A percentile compares a stretch with the other conserved stretches of the same genome.
Conservation (phyloP, 2,113 vertebrate species). For the Dromaius novaehollandiae region DNA sequence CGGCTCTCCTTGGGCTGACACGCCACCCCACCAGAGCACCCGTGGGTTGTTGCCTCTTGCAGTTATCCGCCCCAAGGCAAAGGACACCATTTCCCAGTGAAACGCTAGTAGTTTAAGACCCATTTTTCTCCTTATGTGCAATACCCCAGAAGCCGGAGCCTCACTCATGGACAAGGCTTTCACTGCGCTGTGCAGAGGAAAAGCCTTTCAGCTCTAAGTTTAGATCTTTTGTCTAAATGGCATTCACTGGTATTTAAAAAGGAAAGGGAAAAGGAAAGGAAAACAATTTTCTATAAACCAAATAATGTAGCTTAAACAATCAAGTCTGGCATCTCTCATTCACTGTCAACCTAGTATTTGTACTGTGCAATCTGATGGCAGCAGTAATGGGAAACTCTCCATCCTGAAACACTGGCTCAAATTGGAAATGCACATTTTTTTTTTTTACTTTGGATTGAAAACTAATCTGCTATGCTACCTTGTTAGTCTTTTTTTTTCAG, state of each 20-base stretch:
- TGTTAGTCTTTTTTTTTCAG: neutral
- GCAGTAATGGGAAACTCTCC: slow-evolving; percentile 13
- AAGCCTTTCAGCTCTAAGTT: neutral
- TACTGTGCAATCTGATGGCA: neutral
- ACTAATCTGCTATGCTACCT: neutral
- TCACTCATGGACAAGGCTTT: accelerated
- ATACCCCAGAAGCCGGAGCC: neutral
- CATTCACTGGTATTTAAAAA: neutral
- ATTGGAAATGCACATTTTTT: slow-evolving; percentile 11
- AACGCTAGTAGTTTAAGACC: neutral
- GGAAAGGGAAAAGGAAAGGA: neutral
- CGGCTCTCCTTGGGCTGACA: too few relatives aligned
- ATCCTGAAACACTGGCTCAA: neutral
- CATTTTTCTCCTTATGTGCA: neutral
- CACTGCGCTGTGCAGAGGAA: neutral
- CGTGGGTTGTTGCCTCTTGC: neutral
- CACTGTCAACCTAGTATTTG: neutral
- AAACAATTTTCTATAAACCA: neutral
- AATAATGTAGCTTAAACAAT: neutral
- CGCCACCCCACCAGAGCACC: too few relatives aligned
- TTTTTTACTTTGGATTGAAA: neutral
- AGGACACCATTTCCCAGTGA: neutral
- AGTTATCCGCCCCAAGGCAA: neutral
- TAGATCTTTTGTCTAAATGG: neutral
- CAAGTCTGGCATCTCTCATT: neutral